Evolutionary conservation across 2,113 vertebrate genomes (phyloP), one percentile per base, ranked within the genome.

Genomic region (Lucifuga dentata): DNA sequence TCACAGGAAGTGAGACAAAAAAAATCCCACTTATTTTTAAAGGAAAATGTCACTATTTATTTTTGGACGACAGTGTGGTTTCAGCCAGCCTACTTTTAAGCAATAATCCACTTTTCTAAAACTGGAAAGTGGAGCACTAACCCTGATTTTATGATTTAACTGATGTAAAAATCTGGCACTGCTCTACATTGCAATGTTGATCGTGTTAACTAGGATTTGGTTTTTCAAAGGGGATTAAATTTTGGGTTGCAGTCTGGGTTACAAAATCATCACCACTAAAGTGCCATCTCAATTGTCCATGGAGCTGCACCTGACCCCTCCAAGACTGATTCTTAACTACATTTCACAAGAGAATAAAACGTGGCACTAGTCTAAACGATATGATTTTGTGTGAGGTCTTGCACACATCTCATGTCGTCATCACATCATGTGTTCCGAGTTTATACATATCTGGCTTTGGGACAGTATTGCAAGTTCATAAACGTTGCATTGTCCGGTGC

Each of bases 21-120:
- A 29, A n/a, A n/a, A n/a, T n/a, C 26, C 26, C 7, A 7, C 3
- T 29, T 29, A 29, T 29, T 29, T 5, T 29, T 29, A 60, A 73
- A 46, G 39, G 56, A 11, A 40, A 51, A 41, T 44, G 68, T 45
- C 39, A 17, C 65, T 24, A 44, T 60, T 70, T 67, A 32, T 75
- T 63, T 74, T 67, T 48, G 65, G 35, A 39, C 40, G 38, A 38
- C 11, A 19, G 26, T 29, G 26, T 29, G 7, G 45, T 33, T n/a
- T 62, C 23, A 35, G 20, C 17, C 65, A 56, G 57, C 35, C 38
- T 39, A 46, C 56, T 71, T 75, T 20, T 8, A 52, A 84, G 21
- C 36, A 46, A 15, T 78, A 73, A 83, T 83, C 66, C 70, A 61
- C 62, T 40, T 39, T 65, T 33, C 38, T 48, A 19, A 66, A 81